A percentile compares a stretch with the other conserved stretches of the same genome.
phyloP scores from a whole-genome alignment of 2,797 vertebrate species.

The Halcyon smyrnensis region DNA sequence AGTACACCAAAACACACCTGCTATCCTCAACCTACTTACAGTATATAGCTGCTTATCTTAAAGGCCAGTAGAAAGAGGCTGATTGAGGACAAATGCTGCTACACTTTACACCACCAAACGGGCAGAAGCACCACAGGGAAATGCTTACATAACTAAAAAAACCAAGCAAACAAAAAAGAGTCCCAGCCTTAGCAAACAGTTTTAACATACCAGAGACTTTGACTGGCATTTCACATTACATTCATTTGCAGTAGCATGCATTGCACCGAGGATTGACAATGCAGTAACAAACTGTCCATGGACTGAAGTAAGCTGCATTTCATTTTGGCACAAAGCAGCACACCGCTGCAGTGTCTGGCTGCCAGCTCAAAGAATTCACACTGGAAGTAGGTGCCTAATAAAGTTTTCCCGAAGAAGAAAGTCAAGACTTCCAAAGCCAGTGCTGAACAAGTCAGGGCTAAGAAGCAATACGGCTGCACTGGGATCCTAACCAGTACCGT shows the following conservation, averaged over 20 bases:
- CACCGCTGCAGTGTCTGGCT: rapidly evolving
- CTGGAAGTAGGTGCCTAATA: rapidly evolving
- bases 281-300: neutral
- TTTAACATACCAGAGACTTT: neutral
- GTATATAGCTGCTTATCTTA: neutral
- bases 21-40: neutral
- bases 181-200: neutral
- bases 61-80: neutral
- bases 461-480: neutral
- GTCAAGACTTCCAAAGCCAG: neutral
- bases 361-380: neutral
- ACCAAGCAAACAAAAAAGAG: neutral
- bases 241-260: rapidly evolving
- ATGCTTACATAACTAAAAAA: neutral
- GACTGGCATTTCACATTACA: neutral
- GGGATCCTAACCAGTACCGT: rapidly evolving
- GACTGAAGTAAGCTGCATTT: neutral
- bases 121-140: neutral
- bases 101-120: rapidly evolving
- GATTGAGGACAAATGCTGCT: neutral
- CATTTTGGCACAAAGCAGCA: neutral
- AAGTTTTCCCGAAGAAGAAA: neutral
- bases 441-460: rapidly evolving
- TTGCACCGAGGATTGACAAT: rapidly evolving
- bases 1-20: neutral